Percentiles rank a stretch among this genome's conserved stretches.
Evolutionary conservation across 2,113 vertebrate species (phyloP).

Genomic region (Tachycineta bicolor): DNA sequence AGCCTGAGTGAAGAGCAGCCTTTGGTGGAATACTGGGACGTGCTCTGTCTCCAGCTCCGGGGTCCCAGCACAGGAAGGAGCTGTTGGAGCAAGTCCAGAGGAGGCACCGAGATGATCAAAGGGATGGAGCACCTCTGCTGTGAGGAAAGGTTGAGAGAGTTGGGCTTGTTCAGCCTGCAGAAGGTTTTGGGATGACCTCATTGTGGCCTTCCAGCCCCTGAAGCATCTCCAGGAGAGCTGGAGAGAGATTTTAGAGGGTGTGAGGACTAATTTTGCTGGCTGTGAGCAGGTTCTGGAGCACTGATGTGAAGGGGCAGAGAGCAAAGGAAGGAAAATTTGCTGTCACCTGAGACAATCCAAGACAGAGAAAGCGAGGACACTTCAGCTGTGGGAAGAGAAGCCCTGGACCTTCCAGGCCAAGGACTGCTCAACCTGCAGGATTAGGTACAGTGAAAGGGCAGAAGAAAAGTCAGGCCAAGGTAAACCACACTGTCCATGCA

Average conservation of each 20-base stretch:
- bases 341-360: not conserved
- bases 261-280: not conserved
- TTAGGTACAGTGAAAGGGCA: not conserved
- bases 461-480: not conserved
- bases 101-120: not conserved
- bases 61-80: not conserved
- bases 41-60: not conserved
- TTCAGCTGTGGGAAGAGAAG: not conserved
- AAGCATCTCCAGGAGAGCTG: not conserved
- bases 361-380: not conserved
- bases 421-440: not conserved
- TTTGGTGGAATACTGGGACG: not conserved
- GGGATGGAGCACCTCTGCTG: not conserved
- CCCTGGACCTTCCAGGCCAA: not conserved
- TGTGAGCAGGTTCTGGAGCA: not conserved
- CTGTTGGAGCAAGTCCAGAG: not conserved
- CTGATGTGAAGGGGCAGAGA: not conserved
- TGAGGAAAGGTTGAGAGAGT: not conserved
- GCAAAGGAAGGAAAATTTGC: not conserved
- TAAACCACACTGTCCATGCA: rapidly evolving
- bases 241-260: not conserved
- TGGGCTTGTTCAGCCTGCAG: not conserved
- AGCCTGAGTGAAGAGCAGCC: not conserved
- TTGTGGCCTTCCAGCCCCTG: not conserved
- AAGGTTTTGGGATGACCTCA: not conserved